A percentile compares a stretch with the other conserved stretches of the same genome.
Evolutionary conservation across 2,888 invertebrate genomes (phyloP).

Genomic region (Acanthosepion lycidas): DNA sequence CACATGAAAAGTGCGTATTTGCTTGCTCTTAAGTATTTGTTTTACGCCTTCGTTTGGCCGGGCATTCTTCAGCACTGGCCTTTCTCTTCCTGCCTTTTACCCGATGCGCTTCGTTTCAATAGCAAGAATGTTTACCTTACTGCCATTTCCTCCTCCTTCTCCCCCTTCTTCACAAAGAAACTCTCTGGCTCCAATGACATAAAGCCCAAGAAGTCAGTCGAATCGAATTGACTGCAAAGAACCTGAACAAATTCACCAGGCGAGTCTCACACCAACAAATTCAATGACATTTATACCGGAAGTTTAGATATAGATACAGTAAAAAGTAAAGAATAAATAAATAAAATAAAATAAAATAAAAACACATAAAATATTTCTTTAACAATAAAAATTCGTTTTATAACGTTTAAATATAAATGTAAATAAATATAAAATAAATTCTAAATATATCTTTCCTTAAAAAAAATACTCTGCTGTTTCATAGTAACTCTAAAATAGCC

Average conservation of each 20-base stretch:
- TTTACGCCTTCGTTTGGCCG: not conserved
- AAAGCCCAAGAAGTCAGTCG: constrained; percentile 33
- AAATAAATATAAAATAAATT: no score
- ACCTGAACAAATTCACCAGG: not conserved
- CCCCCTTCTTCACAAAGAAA: not conserved
- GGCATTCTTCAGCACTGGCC: not conserved
- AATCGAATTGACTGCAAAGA: not conserved
- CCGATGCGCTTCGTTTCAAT: not conserved
- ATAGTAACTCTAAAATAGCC: no score
- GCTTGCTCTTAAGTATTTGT: constrained; percentile 20
- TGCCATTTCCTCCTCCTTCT: not conserved
- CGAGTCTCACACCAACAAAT: not conserved
- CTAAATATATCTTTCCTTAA: no score
- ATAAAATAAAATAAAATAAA: no score
- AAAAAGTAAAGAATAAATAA: not conserved
- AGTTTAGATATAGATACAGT: not conserved
- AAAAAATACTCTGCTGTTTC: no score
- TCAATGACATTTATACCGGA: not conserved
- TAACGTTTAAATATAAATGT: no score
- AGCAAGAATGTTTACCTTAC: not conserved
- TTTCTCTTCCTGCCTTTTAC: not conserved
- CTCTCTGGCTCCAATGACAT: not conserved
- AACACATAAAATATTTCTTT: no score
- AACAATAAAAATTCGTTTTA: no score
- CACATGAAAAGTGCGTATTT: constrained; percentile 11